These are phyloP conservation scores for Pelobates fuscus DNA, from an alignment of 2,113 vertebrate species.

Conservation along the genomic window DNA sequence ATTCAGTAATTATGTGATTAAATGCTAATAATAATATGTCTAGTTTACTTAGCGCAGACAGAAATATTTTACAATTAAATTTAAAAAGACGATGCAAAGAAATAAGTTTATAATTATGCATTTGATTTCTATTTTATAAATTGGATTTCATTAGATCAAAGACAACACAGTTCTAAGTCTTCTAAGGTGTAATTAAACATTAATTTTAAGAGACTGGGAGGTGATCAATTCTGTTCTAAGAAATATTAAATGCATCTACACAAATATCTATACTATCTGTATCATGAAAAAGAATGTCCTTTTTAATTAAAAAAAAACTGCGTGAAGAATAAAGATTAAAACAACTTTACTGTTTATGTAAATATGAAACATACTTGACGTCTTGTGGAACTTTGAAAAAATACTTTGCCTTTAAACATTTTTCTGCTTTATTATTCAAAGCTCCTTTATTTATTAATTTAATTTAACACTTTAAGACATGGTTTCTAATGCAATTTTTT, in stretches of 20 bases:
- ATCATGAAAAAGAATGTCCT: conserved; percentile 35
- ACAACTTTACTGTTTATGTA: background rate
- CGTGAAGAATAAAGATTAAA: conserved; percentile 8
- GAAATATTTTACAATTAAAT: too few species aligned
- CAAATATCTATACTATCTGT: conserved; percentile 30
- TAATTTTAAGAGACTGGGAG: conserved; percentile 36
- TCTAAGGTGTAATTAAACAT: conserved; percentile 47
- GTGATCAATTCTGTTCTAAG: conserved; percentile 30
- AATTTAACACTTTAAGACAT: background rate
- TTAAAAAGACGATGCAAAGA: background rate
- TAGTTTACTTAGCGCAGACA: background rate
- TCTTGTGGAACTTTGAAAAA: background rate
- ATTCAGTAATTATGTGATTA: too few species aligned
- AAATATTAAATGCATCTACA: conserved; percentile 37
- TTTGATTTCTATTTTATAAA: conserved; percentile 37
- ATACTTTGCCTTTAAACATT: background rate
- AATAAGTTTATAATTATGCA: conserved; percentile 32
- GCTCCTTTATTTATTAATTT: background rate
- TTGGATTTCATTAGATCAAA: conserved; percentile 43
- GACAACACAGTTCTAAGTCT: conserved; percentile 12
- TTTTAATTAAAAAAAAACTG: conserved; percentile 39
- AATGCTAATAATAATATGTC: too few species aligned
- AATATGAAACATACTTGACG: background rate
- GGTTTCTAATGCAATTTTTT: too few species aligned
- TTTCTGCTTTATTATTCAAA: background rate